Conservation (phyloP, 2,113 vertebrate genomes). For the Glaucidium brasilianum region DNA sequence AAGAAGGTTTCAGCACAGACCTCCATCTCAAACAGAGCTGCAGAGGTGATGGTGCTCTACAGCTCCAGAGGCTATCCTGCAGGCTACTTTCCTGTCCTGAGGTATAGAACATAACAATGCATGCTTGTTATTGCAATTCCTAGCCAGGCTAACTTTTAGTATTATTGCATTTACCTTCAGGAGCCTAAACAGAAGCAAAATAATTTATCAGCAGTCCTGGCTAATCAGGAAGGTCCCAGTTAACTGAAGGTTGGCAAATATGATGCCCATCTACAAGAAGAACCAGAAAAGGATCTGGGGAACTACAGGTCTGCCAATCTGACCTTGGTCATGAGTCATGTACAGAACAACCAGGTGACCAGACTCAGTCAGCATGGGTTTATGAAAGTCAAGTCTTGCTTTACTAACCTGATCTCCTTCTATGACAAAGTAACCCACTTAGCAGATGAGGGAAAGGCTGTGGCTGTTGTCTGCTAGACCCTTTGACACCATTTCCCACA, state of each 20-base stretch:
- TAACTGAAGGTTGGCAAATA: neutral
- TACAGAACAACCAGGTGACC: neutral
- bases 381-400: no score
- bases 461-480: no score
- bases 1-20: neutral
- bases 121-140: neutral
- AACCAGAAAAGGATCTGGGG: accelerated
- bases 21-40: accelerated
- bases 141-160: neutral
- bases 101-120: neutral
- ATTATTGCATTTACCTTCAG: neutral
- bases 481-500: neutral
- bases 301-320: neutral
- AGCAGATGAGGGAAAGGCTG: no score
- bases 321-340: neutral
- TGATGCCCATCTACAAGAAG: neutral
- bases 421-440: no score
- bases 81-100: neutral
- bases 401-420: no score
- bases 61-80: neutral
- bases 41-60: neutral
- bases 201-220: neutral
- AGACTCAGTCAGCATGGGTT: neutral
- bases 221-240: neutral
- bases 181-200: neutral